phyloP scores from a whole-genome alignment of 37 sponge, comb jelly and placozoan species.

The Aplysina aerophoba region DNA sequence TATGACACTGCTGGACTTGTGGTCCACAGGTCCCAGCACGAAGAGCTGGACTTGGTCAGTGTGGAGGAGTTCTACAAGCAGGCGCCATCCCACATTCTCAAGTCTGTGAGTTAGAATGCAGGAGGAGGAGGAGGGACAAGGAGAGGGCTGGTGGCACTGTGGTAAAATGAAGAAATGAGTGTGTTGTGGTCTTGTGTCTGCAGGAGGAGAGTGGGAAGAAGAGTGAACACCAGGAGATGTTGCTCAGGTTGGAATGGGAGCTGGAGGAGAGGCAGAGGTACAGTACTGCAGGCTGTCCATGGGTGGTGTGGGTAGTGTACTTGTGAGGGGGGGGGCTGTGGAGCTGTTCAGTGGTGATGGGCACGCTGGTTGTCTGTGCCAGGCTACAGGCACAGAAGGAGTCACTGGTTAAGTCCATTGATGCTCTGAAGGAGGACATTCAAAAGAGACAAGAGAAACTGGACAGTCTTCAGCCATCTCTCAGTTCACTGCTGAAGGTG shows the following conservation, averaged over 20 bases:
- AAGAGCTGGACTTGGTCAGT: slow-evolving; percentile 76
- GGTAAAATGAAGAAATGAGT: neutral
- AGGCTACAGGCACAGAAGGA: slow-evolving; percentile 53
- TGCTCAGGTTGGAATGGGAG: slow-evolving; percentile 84
- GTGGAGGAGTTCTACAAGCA: slow-evolving; percentile 68
- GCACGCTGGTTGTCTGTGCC: neutral
- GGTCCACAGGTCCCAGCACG: slow-evolving; percentile 70
- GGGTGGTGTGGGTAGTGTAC: too few relatives aligned
- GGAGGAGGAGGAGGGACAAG: too few relatives aligned
- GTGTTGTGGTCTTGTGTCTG: neutral
- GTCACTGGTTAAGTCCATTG: slow-evolving; percentile 34
- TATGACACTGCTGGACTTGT: neutral
- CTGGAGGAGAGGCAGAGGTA: slow-evolving; percentile 77
- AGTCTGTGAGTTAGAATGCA: slow-evolving; percentile 54
- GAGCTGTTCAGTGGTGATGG: neutral
- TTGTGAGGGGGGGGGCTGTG: too few relatives aligned
- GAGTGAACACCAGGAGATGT: slow-evolving; percentile 80
- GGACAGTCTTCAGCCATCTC: slow-evolving; percentile 55
- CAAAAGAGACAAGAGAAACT: slow-evolving; percentile 41
- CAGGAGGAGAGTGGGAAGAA: slow-evolving; percentile 54
- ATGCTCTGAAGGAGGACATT: slow-evolving; percentile 37
- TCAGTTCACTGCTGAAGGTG: slow-evolving; percentile 44
- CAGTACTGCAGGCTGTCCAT: neutral
- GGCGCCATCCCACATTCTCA: slow-evolving; percentile 53
- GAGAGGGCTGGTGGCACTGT: too few relatives aligned